Evolutionary conservation across 2,113 vertebrate species (phyloP).

Genomic region (Chamaetylas fuelleborni): DNA sequence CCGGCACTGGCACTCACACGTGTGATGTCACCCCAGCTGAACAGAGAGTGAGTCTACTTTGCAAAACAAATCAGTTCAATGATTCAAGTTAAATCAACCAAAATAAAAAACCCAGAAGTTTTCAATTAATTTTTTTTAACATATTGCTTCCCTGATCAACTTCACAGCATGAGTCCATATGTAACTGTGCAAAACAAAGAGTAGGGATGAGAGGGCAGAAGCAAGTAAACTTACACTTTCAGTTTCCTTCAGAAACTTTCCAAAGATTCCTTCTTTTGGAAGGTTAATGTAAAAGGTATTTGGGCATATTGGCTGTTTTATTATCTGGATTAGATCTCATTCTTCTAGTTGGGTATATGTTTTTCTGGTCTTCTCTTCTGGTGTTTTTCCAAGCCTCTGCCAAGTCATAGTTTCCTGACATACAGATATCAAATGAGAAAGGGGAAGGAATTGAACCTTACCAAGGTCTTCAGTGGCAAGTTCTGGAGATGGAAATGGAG

Average conservation of each 20-base stretch:
- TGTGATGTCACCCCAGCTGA: not conserved
- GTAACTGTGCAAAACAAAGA: not conserved
- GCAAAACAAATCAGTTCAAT: not conserved
- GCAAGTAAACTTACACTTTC: not conserved
- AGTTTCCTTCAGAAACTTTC: not conserved
- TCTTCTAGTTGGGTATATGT: not conserved
- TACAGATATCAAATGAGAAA: not conserved
- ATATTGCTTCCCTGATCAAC: not conserved
- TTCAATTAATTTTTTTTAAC: not conserved
- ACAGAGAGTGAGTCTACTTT: not conserved
- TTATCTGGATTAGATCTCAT: not conserved
- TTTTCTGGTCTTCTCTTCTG: not conserved
- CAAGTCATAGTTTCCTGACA: not conserved
- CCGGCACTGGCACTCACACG: rapidly evolving
- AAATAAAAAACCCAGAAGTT: not conserved
- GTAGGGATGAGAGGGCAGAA: rapidly evolving
- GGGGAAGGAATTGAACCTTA: not conserved
- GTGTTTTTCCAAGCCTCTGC: not conserved
- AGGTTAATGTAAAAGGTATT: not conserved
- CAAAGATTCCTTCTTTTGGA: not conserved
- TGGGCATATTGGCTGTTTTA: not conserved
- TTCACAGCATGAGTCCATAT: not conserved
- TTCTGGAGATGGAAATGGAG: not conserved
- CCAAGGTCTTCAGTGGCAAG: not conserved
- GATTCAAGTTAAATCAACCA: not conserved